phyloP scores from a whole-genome alignment of 2,888 invertebrate species.

The Pollenia amentaria region DNA sequence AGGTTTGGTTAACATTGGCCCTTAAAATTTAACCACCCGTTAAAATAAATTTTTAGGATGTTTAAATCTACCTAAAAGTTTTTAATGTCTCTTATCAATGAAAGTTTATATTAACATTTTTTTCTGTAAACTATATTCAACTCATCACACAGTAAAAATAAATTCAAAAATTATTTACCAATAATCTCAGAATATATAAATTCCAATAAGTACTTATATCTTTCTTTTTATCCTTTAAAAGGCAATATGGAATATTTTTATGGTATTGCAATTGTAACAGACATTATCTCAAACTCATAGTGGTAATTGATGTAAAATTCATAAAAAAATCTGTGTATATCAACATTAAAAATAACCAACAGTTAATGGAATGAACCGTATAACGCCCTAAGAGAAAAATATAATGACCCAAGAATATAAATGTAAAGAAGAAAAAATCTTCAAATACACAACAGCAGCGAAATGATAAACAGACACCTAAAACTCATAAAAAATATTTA shows the following conservation, averaged over 20 bases:
- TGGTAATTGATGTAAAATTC: constrained; percentile 57
- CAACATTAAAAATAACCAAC: constrained; percentile 61
- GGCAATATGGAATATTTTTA: constrained; percentile 15
- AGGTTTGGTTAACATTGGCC: no score
- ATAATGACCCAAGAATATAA: constrained; percentile 65
- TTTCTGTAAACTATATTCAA: not conserved
- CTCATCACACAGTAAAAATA: not conserved
- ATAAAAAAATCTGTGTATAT: constrained; percentile 31
- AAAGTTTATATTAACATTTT: no score
- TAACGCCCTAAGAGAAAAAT: constrained; percentile 66
- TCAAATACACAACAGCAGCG: constrained; percentile 16
- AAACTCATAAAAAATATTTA: constrained; percentile 59
- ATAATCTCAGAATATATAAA: not conserved
- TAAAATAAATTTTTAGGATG: no score
- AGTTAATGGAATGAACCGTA: constrained; percentile 57
- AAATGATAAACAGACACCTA: constrained; percentile 69
- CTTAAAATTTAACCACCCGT: no score
- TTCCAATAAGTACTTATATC: constrained; percentile 5
- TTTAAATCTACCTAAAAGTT: no score
- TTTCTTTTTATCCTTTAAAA: constrained; percentile 8
- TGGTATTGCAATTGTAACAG: constrained; percentile 31
- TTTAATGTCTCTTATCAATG: no score
- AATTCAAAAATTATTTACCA: not conserved
- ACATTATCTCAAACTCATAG: constrained; percentile 45
- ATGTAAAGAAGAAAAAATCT: constrained; percentile 7